Base-by-base conservation (phyloP, 2,113 vertebrate species). In the Coregonus clupeaformis region DNA sequence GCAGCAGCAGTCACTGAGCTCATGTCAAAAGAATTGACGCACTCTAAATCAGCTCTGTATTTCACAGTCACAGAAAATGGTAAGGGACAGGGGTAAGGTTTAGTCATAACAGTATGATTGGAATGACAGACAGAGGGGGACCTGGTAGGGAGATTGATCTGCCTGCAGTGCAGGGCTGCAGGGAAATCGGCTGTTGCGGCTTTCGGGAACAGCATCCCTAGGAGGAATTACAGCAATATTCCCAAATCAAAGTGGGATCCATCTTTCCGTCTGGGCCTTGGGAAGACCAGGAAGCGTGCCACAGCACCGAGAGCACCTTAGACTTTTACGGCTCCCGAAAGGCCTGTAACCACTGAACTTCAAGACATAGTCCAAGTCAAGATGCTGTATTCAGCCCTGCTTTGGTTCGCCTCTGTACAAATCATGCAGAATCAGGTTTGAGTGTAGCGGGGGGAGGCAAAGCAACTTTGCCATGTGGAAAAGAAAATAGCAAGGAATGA, bases 201-300 rank as follows among this genome's bases (percentile, higher is more conserved):
- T 71, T 68, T 55, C 63, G 74, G 63, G 36, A 42, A 93, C 93
- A 91, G 91, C 80, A 91, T 93, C 92, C 49, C 92, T 88, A 91
- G 89, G 85, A 92, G 91, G 90, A 92, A 93, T 94, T 94, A 94
- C 92, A 80, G 82, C 90, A 93, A 93, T 94, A 91, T 94, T 93
- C 87, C 88, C 88, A 90, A 91, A 92, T 90, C 91, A 92, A 91
- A 94, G 89, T 91, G 92, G 93, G 63, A 93, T 94, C 92, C 93
- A 18, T 67, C 18, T 67, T 95, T 95, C 95, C 95, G 91, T 94
- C 90, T 90, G 81, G 69, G 78, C 90, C 84, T 85, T 90, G 75
- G 75, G 73, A 82, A 87, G 57, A 89, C 91, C 94, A 94, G 91
- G 88, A 93, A 94, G 86, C 67, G 74, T 92, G 92, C 92, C 85